Conservation (phyloP, 2,797 vertebrate species). For the Atherinosoma microstoma region DNA sequence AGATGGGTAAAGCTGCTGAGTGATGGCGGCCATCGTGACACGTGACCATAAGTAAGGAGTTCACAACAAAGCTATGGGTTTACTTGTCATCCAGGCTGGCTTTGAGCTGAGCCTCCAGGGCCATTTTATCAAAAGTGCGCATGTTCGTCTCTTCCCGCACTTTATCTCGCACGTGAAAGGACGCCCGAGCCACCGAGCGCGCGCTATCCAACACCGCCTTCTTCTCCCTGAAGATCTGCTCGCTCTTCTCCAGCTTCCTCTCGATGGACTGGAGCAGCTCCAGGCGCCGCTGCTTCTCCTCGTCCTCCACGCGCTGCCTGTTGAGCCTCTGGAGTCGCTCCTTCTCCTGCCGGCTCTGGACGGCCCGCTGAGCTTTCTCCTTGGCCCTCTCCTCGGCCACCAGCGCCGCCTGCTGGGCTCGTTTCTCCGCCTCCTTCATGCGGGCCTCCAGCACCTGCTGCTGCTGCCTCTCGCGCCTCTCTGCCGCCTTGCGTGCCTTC, state of each 20-base stretch:
- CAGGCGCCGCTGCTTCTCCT: slow-evolving; percentile 88
- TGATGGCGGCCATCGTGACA: slow-evolving; percentile 53
- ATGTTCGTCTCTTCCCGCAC: slow-evolving; percentile 95
- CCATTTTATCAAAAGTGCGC: slow-evolving; percentile 98
- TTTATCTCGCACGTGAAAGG: slow-evolving; percentile 94
- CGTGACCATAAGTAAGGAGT: slow-evolving; percentile 41
- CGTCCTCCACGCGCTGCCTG: slow-evolving; percentile 92
- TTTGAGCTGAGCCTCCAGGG: slow-evolving; percentile 93
- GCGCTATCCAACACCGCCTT: slow-evolving; percentile 93
- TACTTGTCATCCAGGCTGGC: slow-evolving; percentile 93
- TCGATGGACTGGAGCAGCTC: slow-evolving; percentile 96
- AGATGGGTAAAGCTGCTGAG: slow-evolving; percentile 58
- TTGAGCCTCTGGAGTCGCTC: slow-evolving; percentile 93
- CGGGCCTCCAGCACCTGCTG: slow-evolving; percentile 87
- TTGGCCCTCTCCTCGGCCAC: slow-evolving; percentile 90
- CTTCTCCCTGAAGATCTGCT: slow-evolving; percentile 94
- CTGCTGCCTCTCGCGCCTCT: slow-evolving; percentile 88
- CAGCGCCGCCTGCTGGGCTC: slow-evolving; percentile 89
- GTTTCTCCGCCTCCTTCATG: slow-evolving; percentile 87
- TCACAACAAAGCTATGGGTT: slow-evolving; percentile 24
- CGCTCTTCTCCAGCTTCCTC: slow-evolving; percentile 95
- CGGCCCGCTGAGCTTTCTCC: slow-evolving; percentile 90
- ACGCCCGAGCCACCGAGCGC: slow-evolving; percentile 92
- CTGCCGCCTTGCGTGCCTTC: slow-evolving; percentile 88
- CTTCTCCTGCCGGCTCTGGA: slow-evolving; percentile 91